Conservation (phyloP, 2,113 vertebrate species). For the Ovis aries region ARS-UI_Ramb_v3.0 NC_056080.1:83566001-83566500, state of each 20-base stretch:
- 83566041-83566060: neutral
- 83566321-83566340: neutral
- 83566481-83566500: neutral
- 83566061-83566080: neutral
- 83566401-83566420: neutral
- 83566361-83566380: neutral
- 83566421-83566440: neutral
- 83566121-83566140: neutral
- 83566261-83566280: neutral
- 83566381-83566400: neutral
- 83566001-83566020: neutral
- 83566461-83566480: neutral
- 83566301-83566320: neutral
- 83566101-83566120: neutral
- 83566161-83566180: neutral
- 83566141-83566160: neutral
- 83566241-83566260: neutral
- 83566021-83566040: neutral
- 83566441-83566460: neutral
- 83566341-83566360: neutral
- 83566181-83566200: neutral
- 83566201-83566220: neutral
- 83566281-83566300: neutral
- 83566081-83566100: neutral
- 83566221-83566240: neutral